Percentiles rank a stretch among this genome's conserved stretches.
phyloP scores from a whole-genome alignment of 2,888 invertebrate genomes.

The Drosophila helvetica region DNA sequence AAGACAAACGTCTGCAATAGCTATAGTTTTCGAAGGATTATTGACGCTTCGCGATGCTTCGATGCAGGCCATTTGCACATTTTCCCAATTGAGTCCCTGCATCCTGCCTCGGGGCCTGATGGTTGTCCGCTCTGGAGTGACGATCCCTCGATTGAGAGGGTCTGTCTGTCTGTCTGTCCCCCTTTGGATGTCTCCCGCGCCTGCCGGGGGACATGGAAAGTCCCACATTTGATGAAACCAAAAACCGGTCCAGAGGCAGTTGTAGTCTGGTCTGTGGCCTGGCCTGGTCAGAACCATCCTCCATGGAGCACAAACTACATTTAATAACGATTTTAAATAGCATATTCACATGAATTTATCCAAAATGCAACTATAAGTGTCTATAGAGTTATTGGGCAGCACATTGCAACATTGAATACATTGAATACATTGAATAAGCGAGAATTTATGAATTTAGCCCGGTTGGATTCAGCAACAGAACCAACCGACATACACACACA shows the following conservation, averaged over 20 bases:
- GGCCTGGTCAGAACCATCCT: not conserved
- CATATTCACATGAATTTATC: conserved; percentile 13
- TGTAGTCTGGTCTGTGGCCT: not conserved
- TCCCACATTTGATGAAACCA: not conserved
- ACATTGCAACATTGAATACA: conserved; percentile 2
- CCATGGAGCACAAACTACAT: not conserved
- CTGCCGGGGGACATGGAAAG: no score
- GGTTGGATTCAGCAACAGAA: no score
- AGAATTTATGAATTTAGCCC: conserved; percentile 36
- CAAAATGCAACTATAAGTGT: conserved; percentile 9
- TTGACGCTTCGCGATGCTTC: conserved; percentile 1
- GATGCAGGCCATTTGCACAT: not conserved
- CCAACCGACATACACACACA: not conserved
- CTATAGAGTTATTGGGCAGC: conserved; percentile 28
- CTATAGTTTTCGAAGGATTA: conserved; percentile 25
- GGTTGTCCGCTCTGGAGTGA: no score
- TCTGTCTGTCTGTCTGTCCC: no score
- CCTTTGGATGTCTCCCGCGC: no score
- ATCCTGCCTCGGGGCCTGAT: not conserved
- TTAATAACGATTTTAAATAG: not conserved
- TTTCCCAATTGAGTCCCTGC: not conserved
- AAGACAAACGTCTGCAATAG: conserved; percentile 8
- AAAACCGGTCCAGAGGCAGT: not conserved
- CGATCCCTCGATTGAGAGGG: no score
- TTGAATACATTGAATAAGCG: conserved; percentile 17